These are phyloP conservation scores for Macaria notata DNA, from an alignment of 2,888 invertebrate genomes.

Conservation along the genomic window DNA sequence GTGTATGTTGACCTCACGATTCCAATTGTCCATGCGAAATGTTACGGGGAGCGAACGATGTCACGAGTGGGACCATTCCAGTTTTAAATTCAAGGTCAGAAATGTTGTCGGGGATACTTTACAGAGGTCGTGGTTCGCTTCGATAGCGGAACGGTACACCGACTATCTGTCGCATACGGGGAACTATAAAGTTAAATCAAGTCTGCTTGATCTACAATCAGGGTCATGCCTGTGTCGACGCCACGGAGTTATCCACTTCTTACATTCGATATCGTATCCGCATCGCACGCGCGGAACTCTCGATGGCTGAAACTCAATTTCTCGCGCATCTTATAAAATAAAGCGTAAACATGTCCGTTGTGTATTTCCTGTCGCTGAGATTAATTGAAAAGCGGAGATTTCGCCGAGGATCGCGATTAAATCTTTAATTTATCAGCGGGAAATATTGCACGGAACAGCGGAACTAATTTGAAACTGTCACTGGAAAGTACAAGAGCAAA, in stretches of 20 bases:
- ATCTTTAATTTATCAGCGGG: conserved; percentile 1
- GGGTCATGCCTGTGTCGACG: not conserved
- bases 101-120: conserved; percentile 61
- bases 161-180: conserved; percentile 21
- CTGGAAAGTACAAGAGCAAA: conserved; percentile 7
- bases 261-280: no score
- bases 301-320: not conserved
- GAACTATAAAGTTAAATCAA: conserved; percentile 10
- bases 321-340: not conserved
- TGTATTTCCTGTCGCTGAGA: not conserved
- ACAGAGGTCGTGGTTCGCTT: conserved; percentile 43
- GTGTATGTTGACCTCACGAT: conserved; percentile 79
- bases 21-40: conserved; percentile 81
- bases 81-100: conserved; percentile 77
- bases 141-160: conserved; percentile 27
- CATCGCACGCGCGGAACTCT: not conserved
- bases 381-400: not conserved
- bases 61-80: conserved; percentile 73
- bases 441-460: conserved; percentile 8
- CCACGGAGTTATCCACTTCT: no score
- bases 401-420: not conserved
- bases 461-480: conserved; percentile 19
- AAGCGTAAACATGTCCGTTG: not conserved
- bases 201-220: conserved; percentile 7
- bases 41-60: conserved; percentile 76